These are phyloP conservation scores for Buceros bicornis DNA, from an alignment of 2,797 vertebrate genomes.

Conservation along the genomic window DNA sequence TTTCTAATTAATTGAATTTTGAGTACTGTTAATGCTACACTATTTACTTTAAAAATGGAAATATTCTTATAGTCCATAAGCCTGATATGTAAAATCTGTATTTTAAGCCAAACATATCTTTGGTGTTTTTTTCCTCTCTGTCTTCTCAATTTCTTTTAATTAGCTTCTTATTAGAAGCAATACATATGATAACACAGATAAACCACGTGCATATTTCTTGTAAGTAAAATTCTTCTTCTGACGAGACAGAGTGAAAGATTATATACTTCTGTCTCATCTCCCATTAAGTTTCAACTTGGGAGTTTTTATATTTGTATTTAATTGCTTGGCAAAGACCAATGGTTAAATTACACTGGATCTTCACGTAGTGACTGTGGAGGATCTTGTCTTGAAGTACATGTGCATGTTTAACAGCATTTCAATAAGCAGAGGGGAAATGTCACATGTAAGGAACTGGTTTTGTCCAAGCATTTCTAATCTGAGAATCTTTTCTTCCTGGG, in stretches of 20 bases:
- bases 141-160: not conserved
- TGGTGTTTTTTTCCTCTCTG: not conserved
- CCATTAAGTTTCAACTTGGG: not conserved
- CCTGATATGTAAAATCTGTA: not conserved
- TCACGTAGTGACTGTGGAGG: not conserved
- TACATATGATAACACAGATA: not conserved
- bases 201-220: not conserved
- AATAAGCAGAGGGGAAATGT: not conserved
- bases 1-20: not conserved
- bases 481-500: not conserved
- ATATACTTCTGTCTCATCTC: not conserved
- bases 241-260: not conserved
- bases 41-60: not conserved
- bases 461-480: not conserved
- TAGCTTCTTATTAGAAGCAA: not conserved
- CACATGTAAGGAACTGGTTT: not conserved
- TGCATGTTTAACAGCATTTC: not conserved
- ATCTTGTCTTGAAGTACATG: not conserved
- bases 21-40: not conserved
- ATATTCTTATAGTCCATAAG: not conserved
- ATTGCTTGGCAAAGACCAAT: not conserved
- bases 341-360: not conserved
- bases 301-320: slow-evolving; percentile 3
- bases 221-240: not conserved
- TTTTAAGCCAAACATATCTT: not conserved